A percentile compares a stretch with the other conserved stretches of the same genome.
These are phyloP conservation scores for Sapajus apella DNA, from an alignment of 2,113 vertebrate genomes.

Conservation along the genomic window DNA sequence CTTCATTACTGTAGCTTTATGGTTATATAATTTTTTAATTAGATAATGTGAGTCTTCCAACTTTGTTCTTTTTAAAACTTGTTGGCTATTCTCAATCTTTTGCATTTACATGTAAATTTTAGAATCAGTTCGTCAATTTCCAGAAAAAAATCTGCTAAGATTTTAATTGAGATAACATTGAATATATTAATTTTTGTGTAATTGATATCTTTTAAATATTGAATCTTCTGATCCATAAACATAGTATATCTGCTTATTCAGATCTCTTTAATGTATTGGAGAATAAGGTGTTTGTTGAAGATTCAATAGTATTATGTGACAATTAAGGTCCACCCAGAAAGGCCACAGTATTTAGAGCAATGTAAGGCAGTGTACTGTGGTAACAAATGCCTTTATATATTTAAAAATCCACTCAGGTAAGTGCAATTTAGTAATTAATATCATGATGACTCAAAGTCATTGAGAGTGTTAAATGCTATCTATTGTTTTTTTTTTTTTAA, in stretches of 20 bases:
- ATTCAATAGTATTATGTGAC: background rate
- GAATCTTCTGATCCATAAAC: background rate
- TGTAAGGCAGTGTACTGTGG: background rate
- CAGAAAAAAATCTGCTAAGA: background rate
- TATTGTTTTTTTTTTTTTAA: background rate
- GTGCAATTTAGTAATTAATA: background rate
- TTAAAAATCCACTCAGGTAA: slow-evolving; percentile 18
- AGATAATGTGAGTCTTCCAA: background rate
- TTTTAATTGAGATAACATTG: background rate
- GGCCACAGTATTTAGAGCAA: background rate
- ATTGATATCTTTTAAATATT: background rate
- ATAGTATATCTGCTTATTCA: background rate
- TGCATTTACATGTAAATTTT: background rate
- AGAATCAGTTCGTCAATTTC: background rate
- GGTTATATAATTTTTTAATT: background rate
- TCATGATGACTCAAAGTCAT: background rate
- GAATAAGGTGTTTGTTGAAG: slow-evolving; percentile 10
- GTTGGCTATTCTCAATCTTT: background rate
- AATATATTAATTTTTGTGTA: background rate
- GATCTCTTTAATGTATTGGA: background rate
- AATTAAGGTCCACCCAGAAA: background rate
- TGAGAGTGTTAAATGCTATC: background rate
- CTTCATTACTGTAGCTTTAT: background rate
- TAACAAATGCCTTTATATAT: background rate
- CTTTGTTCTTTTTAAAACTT: background rate